These are phyloP conservation scores for Mesocricetus auratus DNA, from an alignment of 2,113 vertebrate species.

Conservation along the genomic window DNA sequence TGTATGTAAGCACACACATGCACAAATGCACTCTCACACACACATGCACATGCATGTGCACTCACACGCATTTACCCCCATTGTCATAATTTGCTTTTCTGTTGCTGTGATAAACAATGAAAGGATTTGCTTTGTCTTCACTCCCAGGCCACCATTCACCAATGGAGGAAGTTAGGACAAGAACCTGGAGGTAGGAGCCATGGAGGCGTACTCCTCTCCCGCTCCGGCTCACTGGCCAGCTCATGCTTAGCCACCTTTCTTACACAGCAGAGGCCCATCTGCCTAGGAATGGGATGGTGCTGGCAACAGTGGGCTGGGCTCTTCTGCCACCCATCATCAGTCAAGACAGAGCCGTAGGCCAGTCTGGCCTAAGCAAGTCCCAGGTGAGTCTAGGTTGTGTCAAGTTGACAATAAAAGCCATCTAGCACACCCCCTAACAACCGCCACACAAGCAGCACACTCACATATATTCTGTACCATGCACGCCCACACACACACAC, in stretches of 20 bases:
- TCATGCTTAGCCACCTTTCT: not conserved
- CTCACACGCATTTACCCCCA: not conserved
- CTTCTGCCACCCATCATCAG: not conserved
- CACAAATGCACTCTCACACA: not conserved
- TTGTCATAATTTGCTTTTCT: not conserved
- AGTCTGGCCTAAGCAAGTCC: not conserved
- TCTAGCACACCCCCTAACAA: no score
- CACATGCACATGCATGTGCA: not conserved
- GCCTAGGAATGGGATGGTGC: not conserved
- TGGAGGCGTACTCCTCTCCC: no score
- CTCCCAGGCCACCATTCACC: not conserved
- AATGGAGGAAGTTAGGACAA: not conserved
- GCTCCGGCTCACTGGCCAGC: no score
- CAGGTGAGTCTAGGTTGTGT: no score
- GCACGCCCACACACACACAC: no score
- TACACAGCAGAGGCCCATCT: not conserved
- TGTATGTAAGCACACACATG: rapidly evolving
- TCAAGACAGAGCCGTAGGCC: not conserved
- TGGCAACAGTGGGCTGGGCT: not conserved
- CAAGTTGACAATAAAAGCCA: not conserved
- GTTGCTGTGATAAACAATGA: not conserved
- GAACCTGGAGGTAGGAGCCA: not conserved
- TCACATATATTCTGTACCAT: not conserved
- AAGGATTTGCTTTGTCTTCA: not conserved
- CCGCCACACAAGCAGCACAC: not conserved